phyloP scores from a whole-genome alignment of 2,797 vertebrate genomes.

The Pangasius djambal region DNA sequence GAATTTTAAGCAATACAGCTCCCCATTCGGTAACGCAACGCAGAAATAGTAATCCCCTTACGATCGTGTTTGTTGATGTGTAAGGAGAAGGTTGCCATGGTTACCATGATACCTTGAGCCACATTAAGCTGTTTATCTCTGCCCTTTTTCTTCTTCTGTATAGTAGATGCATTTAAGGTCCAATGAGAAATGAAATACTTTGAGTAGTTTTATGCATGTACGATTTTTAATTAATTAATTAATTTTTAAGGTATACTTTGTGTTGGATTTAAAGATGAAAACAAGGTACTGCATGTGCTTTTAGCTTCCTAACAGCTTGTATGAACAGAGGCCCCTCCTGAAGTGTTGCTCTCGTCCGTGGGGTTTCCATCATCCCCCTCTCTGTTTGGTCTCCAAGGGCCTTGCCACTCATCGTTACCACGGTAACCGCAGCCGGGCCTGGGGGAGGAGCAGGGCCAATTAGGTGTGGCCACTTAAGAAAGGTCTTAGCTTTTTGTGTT shows the following conservation, averaged over 20 bases:
- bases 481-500: constrained; percentile 19
- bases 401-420: constrained; percentile 32
- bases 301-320: neutral
- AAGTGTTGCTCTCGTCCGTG: neutral
- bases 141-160: neutral
- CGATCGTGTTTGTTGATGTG: neutral
- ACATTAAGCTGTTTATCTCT: neutral
- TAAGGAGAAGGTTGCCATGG: constrained; percentile 27
- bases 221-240: neutral
- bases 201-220: neutral
- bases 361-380: constrained; percentile 19
- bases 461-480: constrained; percentile 38
- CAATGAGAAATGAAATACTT: neutral
- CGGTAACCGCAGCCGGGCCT: constrained; percentile 26
- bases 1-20: neutral
- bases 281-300: no score
- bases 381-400: constrained; percentile 24
- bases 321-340: neutral
- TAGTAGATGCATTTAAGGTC: neutral
- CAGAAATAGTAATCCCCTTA: neutral
- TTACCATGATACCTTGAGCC: constrained; percentile 15
- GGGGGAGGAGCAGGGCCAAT: constrained; percentile 17
- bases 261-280: neutral
- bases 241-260: neutral
- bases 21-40: neutral